Evolutionary conservation across 2,797 vertebrate species (phyloP).

Genomic region (Phoxinus dragarum): DNA sequence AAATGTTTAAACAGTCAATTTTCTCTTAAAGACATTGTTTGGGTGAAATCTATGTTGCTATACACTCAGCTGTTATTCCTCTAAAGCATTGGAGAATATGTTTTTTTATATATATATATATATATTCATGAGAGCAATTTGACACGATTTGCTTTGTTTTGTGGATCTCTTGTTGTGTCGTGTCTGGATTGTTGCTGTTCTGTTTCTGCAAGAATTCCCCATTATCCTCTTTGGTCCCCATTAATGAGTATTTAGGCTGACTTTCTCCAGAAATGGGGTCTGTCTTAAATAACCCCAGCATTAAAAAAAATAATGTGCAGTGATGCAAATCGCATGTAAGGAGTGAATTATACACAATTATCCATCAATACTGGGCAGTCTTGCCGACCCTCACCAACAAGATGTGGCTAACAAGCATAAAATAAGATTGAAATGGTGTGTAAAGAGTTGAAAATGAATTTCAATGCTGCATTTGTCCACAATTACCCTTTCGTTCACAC

Average conservation of each 20-base stretch:
- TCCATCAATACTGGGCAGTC: conserved; percentile 97
- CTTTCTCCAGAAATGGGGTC: conserved; percentile 79
- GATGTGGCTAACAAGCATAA: conserved; percentile 99
- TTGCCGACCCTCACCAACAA: conserved; percentile 98
- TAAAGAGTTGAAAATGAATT: conserved; percentile 99
- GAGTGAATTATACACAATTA: conserved; percentile 99
- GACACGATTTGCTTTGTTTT: conserved; percentile 14
- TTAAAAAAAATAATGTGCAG: conserved; percentile 82
- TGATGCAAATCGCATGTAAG: conserved; percentile 94
- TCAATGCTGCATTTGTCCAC: conserved; percentile 99
- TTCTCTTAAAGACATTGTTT: not conserved
- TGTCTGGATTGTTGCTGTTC: conserved; percentile 45
- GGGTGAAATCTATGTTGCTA: not conserved
- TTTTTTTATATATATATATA: too few relatives aligned
- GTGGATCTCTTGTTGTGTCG: conserved; percentile 15
- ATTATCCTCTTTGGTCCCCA: conserved; percentile 71
- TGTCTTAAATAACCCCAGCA: conserved; percentile 77
- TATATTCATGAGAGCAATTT: too few relatives aligned
- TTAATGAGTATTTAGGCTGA: conserved; percentile 89
- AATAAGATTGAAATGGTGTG: conserved; percentile 99
- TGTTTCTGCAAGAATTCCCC: conserved; percentile 55
- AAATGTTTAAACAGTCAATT: not conserved
- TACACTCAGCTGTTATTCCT: not conserved
- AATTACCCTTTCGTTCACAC: conserved; percentile 99
- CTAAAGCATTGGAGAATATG: not conserved